A percentile compares a stretch with the other conserved stretches of the same genome.
phyloP scores from a whole-genome alignment of 2,113 vertebrate species.

The Bos taurus region ARS-UCD2.0 NC_037328.1:84612001-84612500 shows the following conservation, averaged over 20 bases:
- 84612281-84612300: background rate
- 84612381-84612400: background rate
- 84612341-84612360: background rate
- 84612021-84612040: background rate
- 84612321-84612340: background rate
- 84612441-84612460: slow-evolving; percentile 9
- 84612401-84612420: background rate
- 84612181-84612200: background rate
- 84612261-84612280: background rate
- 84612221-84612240: background rate
- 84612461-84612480: slow-evolving; percentile 48
- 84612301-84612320: background rate
- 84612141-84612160: background rate
- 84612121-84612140: background rate
- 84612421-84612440: slow-evolving; percentile 45
- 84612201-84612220: background rate
- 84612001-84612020: background rate
- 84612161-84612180: background rate
- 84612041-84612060: background rate
- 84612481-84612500: slow-evolving; percentile 79
- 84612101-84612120: background rate
- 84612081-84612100: background rate
- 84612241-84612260: background rate
- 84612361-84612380: background rate
- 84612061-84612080: background rate